A percentile compares a stretch with the other conserved stretches of the same genome.
Evolutionary conservation across 2,888 invertebrate species (phyloP).

Genomic region (Venustoraphidia nigricollis): DNA sequence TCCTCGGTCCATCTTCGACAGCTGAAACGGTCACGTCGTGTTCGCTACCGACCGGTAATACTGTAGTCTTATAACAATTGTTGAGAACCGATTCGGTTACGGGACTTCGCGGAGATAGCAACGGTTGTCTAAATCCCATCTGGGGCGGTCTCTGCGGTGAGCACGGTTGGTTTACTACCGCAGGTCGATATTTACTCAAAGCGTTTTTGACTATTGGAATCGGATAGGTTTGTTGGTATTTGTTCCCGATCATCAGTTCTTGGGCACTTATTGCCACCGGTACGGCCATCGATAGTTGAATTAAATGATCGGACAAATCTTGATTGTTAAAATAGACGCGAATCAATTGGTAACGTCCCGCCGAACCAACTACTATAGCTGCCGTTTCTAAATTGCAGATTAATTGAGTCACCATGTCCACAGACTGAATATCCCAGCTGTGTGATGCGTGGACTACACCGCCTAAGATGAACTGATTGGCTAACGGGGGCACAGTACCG

Average conservation of each 20-base stretch:
- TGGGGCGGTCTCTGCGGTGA: conserved; percentile 19
- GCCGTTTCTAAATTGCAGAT: conserved; percentile 27
- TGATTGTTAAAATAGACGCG: conserved; percentile 32
- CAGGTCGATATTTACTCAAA: conserved; percentile 1
- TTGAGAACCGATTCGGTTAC: conserved; percentile 12
- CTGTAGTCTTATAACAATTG: conserved; percentile 28
- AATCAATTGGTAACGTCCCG: conserved; percentile 28
- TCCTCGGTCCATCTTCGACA: conserved; percentile 64
- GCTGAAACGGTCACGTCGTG: conserved; percentile 59
- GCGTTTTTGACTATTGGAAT: too few relatives aligned
- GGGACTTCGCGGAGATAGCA: conserved; percentile 15
- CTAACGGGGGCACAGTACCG: conserved; percentile 35
- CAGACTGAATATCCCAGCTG: conserved; percentile 35
- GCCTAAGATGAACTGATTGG: conserved; percentile 41
- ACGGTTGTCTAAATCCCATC: not conserved
- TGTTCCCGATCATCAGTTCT: conserved; percentile 21
- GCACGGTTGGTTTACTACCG: not conserved
- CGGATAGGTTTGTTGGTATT: too few relatives aligned
- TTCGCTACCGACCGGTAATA: conserved; percentile 35
- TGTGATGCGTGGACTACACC: conserved; percentile 35
- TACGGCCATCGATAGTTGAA: conserved; percentile 30
- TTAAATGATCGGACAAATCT: conserved; percentile 33
- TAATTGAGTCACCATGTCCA: conserved; percentile 26
- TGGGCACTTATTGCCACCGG: conserved; percentile 32
- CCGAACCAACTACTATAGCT: conserved; percentile 17